Conservation (phyloP, 2,888 invertebrate species). For the Pyralis farinalis region DNA sequence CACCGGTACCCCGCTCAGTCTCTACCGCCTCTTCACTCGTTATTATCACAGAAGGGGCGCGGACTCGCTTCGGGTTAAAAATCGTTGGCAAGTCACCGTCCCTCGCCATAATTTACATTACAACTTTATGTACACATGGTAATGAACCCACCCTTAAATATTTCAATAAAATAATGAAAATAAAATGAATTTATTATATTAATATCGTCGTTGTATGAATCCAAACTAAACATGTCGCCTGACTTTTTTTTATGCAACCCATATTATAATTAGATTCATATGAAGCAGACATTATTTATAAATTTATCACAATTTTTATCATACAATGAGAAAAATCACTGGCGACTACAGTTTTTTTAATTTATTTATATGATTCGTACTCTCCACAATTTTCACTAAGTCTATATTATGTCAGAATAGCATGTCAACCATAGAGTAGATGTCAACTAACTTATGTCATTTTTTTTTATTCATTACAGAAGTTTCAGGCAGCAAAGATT, state of each 20-base stretch:
- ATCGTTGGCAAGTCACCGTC: constrained; percentile 91
- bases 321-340: no score
- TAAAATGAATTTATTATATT: constrained; percentile 3
- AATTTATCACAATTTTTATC: neutral
- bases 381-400: no score
- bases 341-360: no score
- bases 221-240: constrained; percentile 17
- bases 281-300: constrained; percentile 3
- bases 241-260: constrained; percentile 17
- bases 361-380: no score
- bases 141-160: constrained; percentile 8
- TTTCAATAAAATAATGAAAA: constrained; percentile 11
- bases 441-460: no score
- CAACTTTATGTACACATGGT: constrained; percentile 23
- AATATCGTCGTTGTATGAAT: constrained; percentile 2
- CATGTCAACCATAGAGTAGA: no score
- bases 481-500: no score
- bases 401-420: no score
- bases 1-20: constrained; percentile 51
- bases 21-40: constrained; percentile 82
- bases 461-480: no score
- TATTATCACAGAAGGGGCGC: constrained; percentile 86
- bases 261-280: constrained; percentile 10
- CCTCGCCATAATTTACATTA: constrained; percentile 75
- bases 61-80: constrained; percentile 87